Evolutionary conservation across 1,140 invertebrate species (phyloP), one percentile per base, ranked within the genome.

Genomic region (Caenorhabditis inopinata): DNA sequence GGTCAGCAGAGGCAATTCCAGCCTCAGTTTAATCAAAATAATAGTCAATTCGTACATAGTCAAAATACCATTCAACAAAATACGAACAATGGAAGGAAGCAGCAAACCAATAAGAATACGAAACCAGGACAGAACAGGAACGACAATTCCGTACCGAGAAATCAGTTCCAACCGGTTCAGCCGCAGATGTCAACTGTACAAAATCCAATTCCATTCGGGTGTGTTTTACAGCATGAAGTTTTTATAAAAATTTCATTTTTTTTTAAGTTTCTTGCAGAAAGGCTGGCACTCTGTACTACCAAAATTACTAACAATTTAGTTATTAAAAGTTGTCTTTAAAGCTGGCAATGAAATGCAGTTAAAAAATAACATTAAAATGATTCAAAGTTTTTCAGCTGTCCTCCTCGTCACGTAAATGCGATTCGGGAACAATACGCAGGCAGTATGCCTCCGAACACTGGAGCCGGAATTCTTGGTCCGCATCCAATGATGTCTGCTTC

Each of bases 181-280:
- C n/a, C 14, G 16, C 32, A 18, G 11, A 7, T 42, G 21, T 12
- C 48, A 4, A 23, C 6, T 4, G n/a, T 1, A 11, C 58, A 68
- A 38, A 68, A 68, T 42, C 58, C 58, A 16, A 38, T 68, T 68
- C 58, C 58, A 11, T 68, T 68, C n/a, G 58, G 58, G 58, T 68
- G 27, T 21, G 32, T 29, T 18, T 68, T 21, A 5, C n/a, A n/a
- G n/a, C n/a, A n/a, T n/a, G n/a, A n/a, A n/a, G n/a, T n/a, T n/a
- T n/a, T n/a, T n/a, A n/a, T n/a, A n/a, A n/a, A n/a, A n/a, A n/a
- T n/a, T n/a, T n/a, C n/a, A n/a, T n/a, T n/a, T n/a, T n/a, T n/a
- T n/a, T n/a, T n/a, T n/a, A n/a, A n/a, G n/a, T n/a, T n/a, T n/a
- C n/a, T n/a, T n/a, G n/a, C n/a, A n/a, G n/a, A n/a, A n/a, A n/a